Base-by-base conservation (phyloP, 2,888 invertebrate genomes). In the Coronaproctus castanopsis region DNA sequence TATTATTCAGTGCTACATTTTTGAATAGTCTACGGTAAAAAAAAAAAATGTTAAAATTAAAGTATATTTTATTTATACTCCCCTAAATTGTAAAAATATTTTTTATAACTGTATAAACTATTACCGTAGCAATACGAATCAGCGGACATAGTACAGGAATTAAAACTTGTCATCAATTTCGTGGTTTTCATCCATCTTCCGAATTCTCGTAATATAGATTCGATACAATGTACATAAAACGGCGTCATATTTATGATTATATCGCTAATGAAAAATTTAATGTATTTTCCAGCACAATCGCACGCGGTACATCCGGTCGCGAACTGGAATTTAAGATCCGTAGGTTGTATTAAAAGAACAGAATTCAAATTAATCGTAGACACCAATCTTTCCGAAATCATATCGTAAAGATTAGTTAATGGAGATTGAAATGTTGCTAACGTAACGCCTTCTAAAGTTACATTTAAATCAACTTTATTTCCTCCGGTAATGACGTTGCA, bases 111-210 rank as follows among this genome's bases (percentile, higher is more conserved):
- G n/a, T n/a, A n/a, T n/a, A n/a, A n/a, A n/a, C n/a, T n/a, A n/a
- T n/a, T n/a, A n/a, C n/a, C n/a, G n/a, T n/a, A n/a, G n/a, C n/a
- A n/a, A n/a, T n/a, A n/a, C n/a, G n/a, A n/a, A n/a, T n/a, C n/a
- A n/a, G n/a, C n/a, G n/a, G n/a, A n/a, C n/a, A n/a, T n/a, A n/a
- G n/a, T n/a, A n/a, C n/a, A n/a, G n/a, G n/a, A n/a, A n/a, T n/a
- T n/a, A n/a, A n/a, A n/a, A n/a, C n/a, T n/a, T n/a, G n/a, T n/a
- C n/a, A n/a, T n/a, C n/a, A n/a, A n/a, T n/a, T n/a, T n/a, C n/a
- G n/a, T n/a, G n/a, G n/a, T n/a, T n/a, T n/a, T n/a, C n/a, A 24
- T 60, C 60, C 57, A 52, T 24, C 21, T 10, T 10, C 20, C n/a
- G 22, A 36, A 21, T 51, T 19, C 49, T 19, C 3, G 18, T 18